Evolutionary conservation across 1,140 invertebrate genomes (phyloP).

Genomic region (Drosophila equinoxialis): DNA sequence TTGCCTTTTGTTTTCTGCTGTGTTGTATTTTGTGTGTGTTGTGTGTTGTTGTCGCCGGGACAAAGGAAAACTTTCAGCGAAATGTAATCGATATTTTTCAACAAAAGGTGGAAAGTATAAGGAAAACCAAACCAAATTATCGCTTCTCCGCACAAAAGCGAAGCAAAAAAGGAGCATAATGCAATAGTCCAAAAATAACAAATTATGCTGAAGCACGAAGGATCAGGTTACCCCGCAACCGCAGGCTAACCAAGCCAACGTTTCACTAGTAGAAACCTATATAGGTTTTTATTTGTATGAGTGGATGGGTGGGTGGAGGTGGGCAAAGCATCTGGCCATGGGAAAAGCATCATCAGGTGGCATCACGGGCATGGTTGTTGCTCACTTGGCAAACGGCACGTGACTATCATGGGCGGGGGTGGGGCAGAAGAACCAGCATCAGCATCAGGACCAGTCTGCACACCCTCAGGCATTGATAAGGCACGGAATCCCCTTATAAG

Average conservation of each 20-base stretch:
- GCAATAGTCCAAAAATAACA: slow-evolving; percentile 69
- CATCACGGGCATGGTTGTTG: slow-evolving; percentile 39
- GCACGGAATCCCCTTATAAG: slow-evolving; percentile 50
- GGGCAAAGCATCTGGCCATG: slow-evolving; percentile 34
- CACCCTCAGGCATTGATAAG: slow-evolving; percentile 52
- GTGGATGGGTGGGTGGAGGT: slow-evolving; percentile 17
- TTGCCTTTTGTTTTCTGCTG: slow-evolving; percentile 20
- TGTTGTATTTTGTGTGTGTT: background rate
- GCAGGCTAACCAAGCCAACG: background rate
- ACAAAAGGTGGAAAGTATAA: slow-evolving; percentile 44
- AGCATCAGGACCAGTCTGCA: slow-evolving; percentile 42
- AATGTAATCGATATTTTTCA: slow-evolving; percentile 57
- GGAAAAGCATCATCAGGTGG: slow-evolving; percentile 75
- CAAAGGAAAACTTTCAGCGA: slow-evolving; percentile 45
- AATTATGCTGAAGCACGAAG: slow-evolving; percentile 76
- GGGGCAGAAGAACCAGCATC: background rate
- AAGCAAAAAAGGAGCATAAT: slow-evolving; percentile 38
- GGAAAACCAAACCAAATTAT: slow-evolving; percentile 36
- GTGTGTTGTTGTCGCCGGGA: slow-evolving; percentile 25
- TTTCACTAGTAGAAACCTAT: slow-evolving; percentile 8
- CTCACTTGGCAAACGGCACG: slow-evolving; percentile 53
- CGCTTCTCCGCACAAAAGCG: slow-evolving; percentile 44
- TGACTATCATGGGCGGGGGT: slow-evolving; percentile 27
- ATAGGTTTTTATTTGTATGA: slow-evolving; percentile 3
- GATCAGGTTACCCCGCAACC: slow-evolving; percentile 59